Evolutionary conservation across 2,113 vertebrate genomes (phyloP).

Genomic region (Falco punctatus): DNA sequence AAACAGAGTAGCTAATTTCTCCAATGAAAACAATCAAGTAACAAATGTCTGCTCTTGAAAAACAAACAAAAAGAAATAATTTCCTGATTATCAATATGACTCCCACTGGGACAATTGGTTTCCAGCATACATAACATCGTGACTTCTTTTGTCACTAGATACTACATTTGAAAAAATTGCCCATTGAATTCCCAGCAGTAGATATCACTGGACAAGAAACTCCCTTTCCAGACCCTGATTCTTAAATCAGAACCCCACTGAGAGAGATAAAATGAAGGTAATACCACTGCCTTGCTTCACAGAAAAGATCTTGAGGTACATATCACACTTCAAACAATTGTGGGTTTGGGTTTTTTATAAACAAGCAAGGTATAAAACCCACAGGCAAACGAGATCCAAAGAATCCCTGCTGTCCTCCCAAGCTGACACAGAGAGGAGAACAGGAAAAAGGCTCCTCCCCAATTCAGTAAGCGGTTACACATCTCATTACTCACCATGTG

Average conservation of each 20-base stretch:
- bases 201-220: neutral
- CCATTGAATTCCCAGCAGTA: neutral
- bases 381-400: neutral
- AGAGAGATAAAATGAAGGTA: neutral
- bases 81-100: neutral
- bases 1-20: neutral
- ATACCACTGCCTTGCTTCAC: neutral
- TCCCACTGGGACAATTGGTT: neutral
- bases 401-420: neutral
- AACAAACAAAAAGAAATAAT: neutral
- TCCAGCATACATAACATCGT: neutral
- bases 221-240: neutral
- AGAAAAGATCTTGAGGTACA: neutral
- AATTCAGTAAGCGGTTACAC: neutral
- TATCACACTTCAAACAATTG: too few species aligned
- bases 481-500: neutral
- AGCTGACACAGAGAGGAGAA: neutral
- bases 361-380: neutral
- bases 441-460: neutral
- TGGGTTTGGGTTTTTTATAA: neutral
- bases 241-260: neutral
- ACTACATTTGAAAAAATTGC: neutral
- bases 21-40: neutral
- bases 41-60: neutral
- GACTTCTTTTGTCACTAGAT: neutral